A percentile compares a stretch with the other conserved stretches of the same genome.
phyloP scores from a whole-genome alignment of 2,888 invertebrate species.

The Drosophila melanosoma region DNA sequence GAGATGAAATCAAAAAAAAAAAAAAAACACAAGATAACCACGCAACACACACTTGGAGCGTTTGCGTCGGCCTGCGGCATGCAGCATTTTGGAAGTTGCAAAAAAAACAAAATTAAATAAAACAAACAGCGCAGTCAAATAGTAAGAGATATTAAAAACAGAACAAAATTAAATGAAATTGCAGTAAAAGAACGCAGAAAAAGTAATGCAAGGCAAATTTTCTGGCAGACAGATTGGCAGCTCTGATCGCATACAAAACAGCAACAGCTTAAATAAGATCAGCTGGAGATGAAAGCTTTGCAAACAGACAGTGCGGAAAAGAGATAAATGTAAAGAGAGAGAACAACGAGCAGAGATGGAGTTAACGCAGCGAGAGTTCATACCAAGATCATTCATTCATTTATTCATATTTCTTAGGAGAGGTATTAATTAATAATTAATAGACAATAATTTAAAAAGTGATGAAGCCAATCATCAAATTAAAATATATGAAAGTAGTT shows the following conservation, averaged over 20 bases:
- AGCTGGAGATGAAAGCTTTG: neutral
- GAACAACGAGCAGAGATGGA: neutral
- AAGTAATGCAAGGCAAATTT: constrained; percentile 17
- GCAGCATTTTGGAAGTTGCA: constrained; percentile 47
- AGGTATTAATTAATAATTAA: neutral
- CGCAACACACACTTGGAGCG: constrained; percentile 52
- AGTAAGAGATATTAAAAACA: neutral
- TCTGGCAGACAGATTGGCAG: constrained; percentile 52
- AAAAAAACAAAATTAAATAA: neutral
- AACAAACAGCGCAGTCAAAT: neutral
- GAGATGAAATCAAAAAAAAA: constrained; percentile 19
- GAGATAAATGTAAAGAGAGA: neutral
- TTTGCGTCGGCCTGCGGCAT: constrained; percentile 48
- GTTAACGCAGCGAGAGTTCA: constrained; percentile 9
- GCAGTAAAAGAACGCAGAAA: constrained; percentile 4
- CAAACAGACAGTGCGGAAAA: neutral
- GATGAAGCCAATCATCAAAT: neutral
- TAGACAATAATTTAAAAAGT: neutral
- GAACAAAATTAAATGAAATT: neutral
- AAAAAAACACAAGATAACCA: constrained; percentile 17
- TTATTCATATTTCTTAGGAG: neutral
- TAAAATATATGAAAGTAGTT: neutral
- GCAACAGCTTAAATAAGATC: constrained; percentile 20
- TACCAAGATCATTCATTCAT: constrained; percentile 35
- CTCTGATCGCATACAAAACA: constrained; percentile 29